A percentile compares a stretch with the other conserved stretches of the same genome.
phyloP scores from a whole-genome alignment of 2,888 invertebrate genomes.

The Lacanobia oleracea region DNA sequence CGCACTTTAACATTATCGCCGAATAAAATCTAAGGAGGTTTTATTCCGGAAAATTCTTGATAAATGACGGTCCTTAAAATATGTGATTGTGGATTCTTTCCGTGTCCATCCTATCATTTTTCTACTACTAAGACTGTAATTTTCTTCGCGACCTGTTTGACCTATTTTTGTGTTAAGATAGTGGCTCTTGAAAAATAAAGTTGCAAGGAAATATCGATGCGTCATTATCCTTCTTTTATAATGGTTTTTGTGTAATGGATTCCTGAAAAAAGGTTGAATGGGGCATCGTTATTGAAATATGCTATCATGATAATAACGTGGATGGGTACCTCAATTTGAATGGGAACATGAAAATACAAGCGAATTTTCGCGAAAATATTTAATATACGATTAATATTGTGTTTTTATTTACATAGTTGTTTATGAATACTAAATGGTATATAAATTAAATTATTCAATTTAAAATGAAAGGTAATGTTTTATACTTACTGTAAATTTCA shows the following conservation, averaged over 20 bases:
- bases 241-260: slow-evolving; percentile 13
- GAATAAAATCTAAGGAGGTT: slow-evolving; percentile 49
- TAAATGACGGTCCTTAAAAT: slow-evolving; percentile 39
- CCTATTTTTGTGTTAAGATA: slow-evolving; percentile 38
- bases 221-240: slow-evolving; percentile 21
- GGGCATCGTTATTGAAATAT: not conserved
- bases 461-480: no score
- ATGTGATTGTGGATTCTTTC: slow-evolving; percentile 49
- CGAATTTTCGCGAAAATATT: not conserved
- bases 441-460: not conserved
- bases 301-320: not conserved
- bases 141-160: slow-evolving; percentile 38
- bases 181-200: slow-evolving; percentile 26
- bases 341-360: not conserved
- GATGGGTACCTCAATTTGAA: not conserved
- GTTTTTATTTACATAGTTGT: not conserved
- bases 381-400: not conserved
- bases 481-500: not conserved
- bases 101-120: slow-evolving; percentile 41
- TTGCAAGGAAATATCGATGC: slow-evolving; percentile 39
- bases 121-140: slow-evolving; percentile 22
- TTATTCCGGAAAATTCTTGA: slow-evolving; percentile 47
- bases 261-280: slow-evolving; percentile 1
- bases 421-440: not conserved
- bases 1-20: slow-evolving; percentile 47